These are phyloP conservation scores for Exaiptasia diaphana DNA, from an alignment of 64 coral and sea anemone species.

Conservation along the genomic window DNA sequence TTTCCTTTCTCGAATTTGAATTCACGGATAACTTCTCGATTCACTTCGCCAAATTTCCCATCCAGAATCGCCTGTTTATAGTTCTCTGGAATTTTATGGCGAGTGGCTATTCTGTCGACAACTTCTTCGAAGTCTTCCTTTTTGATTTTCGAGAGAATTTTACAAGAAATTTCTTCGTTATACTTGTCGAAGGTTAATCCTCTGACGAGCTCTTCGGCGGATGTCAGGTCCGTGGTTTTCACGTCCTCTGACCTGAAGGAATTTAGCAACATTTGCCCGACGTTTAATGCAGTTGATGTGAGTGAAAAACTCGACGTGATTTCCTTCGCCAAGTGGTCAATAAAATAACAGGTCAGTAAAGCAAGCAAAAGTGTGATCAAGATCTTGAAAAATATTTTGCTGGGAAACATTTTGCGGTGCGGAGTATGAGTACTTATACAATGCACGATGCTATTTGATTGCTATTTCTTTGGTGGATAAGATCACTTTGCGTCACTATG, in stretches of 20 bases:
- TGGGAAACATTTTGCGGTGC: too few relatives aligned
- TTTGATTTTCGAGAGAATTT: slow-evolving; percentile 18
- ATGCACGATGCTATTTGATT: too few relatives aligned
- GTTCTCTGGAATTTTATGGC: neutral
- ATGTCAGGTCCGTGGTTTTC: slow-evolving; percentile 11
- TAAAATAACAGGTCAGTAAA: too few relatives aligned
- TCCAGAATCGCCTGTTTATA: slow-evolving; percentile 12
- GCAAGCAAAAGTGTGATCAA: too few relatives aligned
- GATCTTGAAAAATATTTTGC: too few relatives aligned
- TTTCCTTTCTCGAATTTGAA: slow-evolving; percentile 10
- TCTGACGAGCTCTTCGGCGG: slow-evolving; percentile 18
- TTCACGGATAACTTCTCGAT: slow-evolving; percentile 23
- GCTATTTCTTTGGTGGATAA: too few relatives aligned
- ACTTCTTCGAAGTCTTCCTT: slow-evolving; percentile 18
- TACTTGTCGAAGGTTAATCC: slow-evolving; percentile 49
- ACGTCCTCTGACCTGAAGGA: slow-evolving; percentile 13
- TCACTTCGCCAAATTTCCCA: slow-evolving; percentile 3
- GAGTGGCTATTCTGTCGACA: slow-evolving; percentile 14
- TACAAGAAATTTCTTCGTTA: slow-evolving; percentile 15
- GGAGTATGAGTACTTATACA: too few relatives aligned
- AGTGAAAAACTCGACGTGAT: too few relatives aligned
- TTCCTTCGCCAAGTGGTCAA: too few relatives aligned
- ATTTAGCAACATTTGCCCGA: neutral
- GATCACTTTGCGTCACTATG: too few relatives aligned
- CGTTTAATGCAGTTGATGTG: neutral